Base-by-base conservation (phyloP, 2,113 vertebrate species). In the Chinchilla lanigera region DNA sequence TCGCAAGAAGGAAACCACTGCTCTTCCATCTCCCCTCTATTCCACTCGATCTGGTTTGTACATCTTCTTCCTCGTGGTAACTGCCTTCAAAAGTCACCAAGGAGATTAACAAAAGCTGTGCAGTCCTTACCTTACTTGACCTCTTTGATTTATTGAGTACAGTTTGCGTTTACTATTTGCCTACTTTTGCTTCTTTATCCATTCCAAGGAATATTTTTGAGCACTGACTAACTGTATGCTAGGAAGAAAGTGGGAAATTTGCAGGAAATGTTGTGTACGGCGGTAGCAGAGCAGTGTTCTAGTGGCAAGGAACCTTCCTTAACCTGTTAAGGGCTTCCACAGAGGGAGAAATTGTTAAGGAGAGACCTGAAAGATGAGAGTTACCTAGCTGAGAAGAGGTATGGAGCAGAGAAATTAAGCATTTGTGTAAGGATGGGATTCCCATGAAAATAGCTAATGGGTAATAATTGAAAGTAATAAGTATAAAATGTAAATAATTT, bases 171-270 rank as follows among this genome's bases (percentile, higher is more conserved):
- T 81, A 41, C 65, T 28, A 60, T 91, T 14, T 71, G 7, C 50
- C n/a, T 73, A 86, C 22, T 20, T 78, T 86, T n/a, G 22, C 54
- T 90, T 50, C 52, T 93, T 69, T 94, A 63, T 71, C 80, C 61
- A 78, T 83, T 75, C 52, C 58, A 84, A 77, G 58, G 26, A 60
- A 35, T 92, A 28, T 90, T 85, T 94, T 73, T 94, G 44, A 95
- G 20, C 47, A 86, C 38, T 26, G 4, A 71, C 22, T 65, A 81
- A 93, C 20, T 9, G 16, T 77, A 41, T 88, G 7, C 35, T 58
- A n/a, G 44, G 22, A 80, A 95, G 69, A 80, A 17, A 80, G 22
- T 44, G 24, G 33, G 63, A 82, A 81, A 73, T 11, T 58, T 92
- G 35, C n/a, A 85, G 41, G 56, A 17, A 56, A 30, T 19, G 20